Conservation (phyloP, 53 echinoderm and acorn worm genomes). For the Crossaster papposus region DNA sequence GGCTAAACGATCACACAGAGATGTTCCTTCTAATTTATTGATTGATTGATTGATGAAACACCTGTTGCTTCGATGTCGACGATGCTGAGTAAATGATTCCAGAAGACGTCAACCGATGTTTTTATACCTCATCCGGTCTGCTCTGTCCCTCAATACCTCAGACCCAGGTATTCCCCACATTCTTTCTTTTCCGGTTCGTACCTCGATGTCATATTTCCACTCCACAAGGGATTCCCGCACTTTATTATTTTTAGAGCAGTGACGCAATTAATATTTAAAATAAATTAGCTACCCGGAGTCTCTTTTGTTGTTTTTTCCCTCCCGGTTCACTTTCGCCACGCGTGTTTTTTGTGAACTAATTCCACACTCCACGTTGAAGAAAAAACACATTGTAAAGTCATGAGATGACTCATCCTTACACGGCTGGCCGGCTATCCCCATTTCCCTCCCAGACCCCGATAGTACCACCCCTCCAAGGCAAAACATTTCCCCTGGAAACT, state of each 20-base stretch:
- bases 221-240: neutral
- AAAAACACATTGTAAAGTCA: neutral
- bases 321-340: neutral
- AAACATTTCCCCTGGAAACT: neutral
- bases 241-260: neutral
- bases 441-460: neutral
- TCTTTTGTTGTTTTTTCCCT: neutral
- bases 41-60: neutral
- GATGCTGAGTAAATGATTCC: neutral
- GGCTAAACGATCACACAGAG: neutral
- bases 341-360: neutral
- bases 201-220: neutral
- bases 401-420: neutral
- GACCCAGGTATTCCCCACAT: neutral
- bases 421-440: neutral
- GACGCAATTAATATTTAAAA: neutral
- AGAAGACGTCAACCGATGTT: neutral
- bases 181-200: neutral
- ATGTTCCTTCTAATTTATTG: neutral
- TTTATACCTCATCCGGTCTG: neutral
- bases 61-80: neutral
- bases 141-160: neutral
- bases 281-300: slow-evolving; percentile 2
- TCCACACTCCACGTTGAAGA: neutral
- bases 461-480: neutral